A percentile compares a stretch with the other conserved stretches of the same genome.
phyloP scores from a whole-genome alignment of 2,888 invertebrate genomes.

The Drosophila eohydei region DNA sequence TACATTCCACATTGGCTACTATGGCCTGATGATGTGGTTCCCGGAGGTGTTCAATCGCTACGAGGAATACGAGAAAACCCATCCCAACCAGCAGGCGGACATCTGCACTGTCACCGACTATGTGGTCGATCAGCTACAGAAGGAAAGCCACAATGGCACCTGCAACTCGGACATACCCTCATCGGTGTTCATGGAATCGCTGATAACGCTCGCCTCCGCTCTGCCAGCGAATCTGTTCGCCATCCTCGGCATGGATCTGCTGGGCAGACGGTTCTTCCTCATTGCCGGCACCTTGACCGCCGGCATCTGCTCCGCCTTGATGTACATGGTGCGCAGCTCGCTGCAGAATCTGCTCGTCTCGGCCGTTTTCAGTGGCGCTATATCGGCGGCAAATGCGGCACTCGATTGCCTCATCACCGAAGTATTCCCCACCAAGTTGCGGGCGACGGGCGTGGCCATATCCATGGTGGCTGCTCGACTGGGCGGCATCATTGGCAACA shows the following conservation, averaged over 20 bases:
- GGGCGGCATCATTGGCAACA: slow-evolving; percentile 91
- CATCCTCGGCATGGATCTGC: slow-evolving; percentile 92
- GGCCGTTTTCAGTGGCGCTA: slow-evolving; percentile 94
- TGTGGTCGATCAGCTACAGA: slow-evolving; percentile 88
- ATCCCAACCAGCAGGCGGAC: slow-evolving; percentile 88
- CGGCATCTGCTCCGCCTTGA: slow-evolving; percentile 92
- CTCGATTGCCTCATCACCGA: slow-evolving; percentile 96
- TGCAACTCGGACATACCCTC: slow-evolving; percentile 91
- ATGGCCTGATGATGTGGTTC: slow-evolving; percentile 99
- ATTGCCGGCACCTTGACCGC: slow-evolving; percentile 95
- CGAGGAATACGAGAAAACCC: slow-evolving; percentile 90
- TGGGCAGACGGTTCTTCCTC: slow-evolving; percentile 90
- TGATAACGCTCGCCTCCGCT: slow-evolving; percentile 94
- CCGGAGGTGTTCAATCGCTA: slow-evolving; percentile 96
- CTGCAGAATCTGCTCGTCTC: slow-evolving; percentile 93
- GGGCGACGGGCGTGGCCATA: slow-evolving; percentile 95
- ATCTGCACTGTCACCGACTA: slow-evolving; percentile 92
- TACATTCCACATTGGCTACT: slow-evolving; percentile 97
- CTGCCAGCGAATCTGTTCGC: slow-evolving; percentile 94
- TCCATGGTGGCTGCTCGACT: slow-evolving; percentile 95
- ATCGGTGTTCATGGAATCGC: slow-evolving; percentile 93
- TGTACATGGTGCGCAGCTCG: slow-evolving; percentile 94
- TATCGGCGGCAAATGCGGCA: slow-evolving; percentile 95
- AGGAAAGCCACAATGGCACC: slow-evolving; percentile 86
- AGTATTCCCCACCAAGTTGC: slow-evolving; percentile 95